A percentile compares a stretch with the other conserved stretches of the same genome.
phyloP scores from a whole-genome alignment of 1,140 invertebrate species.

The Ectropis grisescens region DNA sequence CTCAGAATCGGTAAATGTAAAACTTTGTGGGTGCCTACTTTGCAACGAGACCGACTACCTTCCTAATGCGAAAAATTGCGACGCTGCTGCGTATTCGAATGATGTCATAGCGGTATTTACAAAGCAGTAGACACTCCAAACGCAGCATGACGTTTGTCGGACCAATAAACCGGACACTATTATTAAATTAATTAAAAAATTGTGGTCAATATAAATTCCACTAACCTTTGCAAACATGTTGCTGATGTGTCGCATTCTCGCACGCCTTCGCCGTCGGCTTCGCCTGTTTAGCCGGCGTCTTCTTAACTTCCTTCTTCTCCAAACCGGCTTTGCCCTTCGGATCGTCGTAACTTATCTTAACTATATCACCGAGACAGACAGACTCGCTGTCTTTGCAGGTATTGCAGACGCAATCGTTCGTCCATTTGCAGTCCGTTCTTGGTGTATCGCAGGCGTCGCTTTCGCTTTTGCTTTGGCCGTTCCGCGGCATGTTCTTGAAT shows the following conservation, averaged over 20 bases:
- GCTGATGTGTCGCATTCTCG: slow-evolving; percentile 42
- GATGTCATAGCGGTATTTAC: too few relatives aligned
- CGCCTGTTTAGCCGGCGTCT: slow-evolving; percentile 18
- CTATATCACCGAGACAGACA: slow-evolving; percentile 32
- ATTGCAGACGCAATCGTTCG: slow-evolving; percentile 44
- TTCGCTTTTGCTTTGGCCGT: slow-evolving; percentile 41
- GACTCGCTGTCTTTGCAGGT: slow-evolving; percentile 31
- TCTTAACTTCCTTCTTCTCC: slow-evolving; percentile 8
- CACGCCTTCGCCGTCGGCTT: slow-evolving; percentile 32
- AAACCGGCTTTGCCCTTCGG: slow-evolving; percentile 19
- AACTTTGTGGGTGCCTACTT: too few relatives aligned
- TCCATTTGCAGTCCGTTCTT: slow-evolving; percentile 51
- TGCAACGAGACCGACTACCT: too few relatives aligned
- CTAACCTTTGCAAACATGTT: slow-evolving; percentile 58
- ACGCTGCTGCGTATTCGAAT: too few relatives aligned
- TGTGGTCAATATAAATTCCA: neutral
- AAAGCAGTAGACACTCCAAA: too few relatives aligned
- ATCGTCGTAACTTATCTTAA: slow-evolving; percentile 20
- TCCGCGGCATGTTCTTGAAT: slow-evolving; percentile 38
- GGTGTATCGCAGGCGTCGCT: slow-evolving; percentile 44
- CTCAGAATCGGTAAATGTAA: too few relatives aligned
- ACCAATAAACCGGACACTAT: too few relatives aligned
- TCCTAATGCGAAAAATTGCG: too few relatives aligned
- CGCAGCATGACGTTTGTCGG: too few relatives aligned
- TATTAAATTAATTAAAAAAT: too few relatives aligned